Base-by-base conservation (phyloP, 1,140 invertebrate species). In the Rhizoglyphus robini region DNA sequence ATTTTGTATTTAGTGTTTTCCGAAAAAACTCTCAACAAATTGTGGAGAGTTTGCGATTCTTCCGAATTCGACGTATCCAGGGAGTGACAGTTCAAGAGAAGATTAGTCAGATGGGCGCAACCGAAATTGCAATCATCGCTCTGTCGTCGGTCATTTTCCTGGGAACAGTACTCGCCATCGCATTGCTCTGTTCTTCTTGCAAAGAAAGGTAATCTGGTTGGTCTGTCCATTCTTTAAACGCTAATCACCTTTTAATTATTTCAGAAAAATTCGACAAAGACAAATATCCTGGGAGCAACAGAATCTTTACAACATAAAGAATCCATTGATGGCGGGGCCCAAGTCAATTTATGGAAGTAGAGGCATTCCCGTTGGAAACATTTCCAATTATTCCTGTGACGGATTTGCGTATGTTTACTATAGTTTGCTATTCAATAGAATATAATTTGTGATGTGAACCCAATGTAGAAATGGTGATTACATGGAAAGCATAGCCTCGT, bases 101-200 rank as follows among this genome's bases (percentile, higher is more conserved):
- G 65, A 76, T 79, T 65, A 77, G 81, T 49, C 71, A 83, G 41
- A 75, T 84, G 34, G 85, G 85, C n/a, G 83, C 86, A 1, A 77
- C 88, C 66, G 87, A 90, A 75, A 82, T 89, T 18, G 84, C 85
- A 15, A 84, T 86, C 0, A 81, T 90, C 3, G 82, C 86, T 0
- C 78, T 90, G 1, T 85, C 85, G 23, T 85, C 84, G 54, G 77
- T 89, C 41, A 82, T 90, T 32, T 88, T 88, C 72, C 72, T 89
- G 27, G 87, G 86, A 8, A 86, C 86, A 1, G 80, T 85, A 0
- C 83, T 86, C 0, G 85, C 86, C 2, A 79, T 88, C n/a, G 69
- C 67, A 20, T 47, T 73, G 3, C 58, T 73, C 8, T 73, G 72
- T 41, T 71, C 72, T 20, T 71, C 70, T 20, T 73, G 72, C 60